phyloP scores from a whole-genome alignment of 2,797 vertebrate species.

The Acanthiza pusilla region DNA sequence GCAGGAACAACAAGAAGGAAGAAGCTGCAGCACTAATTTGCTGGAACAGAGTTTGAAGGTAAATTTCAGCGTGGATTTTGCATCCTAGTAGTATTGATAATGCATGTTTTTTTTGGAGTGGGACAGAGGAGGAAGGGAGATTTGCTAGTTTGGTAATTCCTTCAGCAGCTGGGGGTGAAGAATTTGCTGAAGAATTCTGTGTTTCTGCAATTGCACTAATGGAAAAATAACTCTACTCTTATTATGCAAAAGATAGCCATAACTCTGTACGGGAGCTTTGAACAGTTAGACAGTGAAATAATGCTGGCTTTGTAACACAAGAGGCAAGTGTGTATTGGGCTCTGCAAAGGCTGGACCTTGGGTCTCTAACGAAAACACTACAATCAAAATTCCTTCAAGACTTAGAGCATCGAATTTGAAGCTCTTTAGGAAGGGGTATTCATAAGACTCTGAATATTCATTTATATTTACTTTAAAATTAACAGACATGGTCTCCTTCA shows the following conservation, averaged over 20 bases:
- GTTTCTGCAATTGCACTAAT: not conserved
- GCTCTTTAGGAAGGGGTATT: not conserved
- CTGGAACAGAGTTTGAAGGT: not conserved
- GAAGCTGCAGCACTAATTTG: not conserved
- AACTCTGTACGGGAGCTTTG: not conserved
- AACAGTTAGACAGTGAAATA: no score
- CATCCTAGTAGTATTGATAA: not conserved
- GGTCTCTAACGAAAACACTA: not conserved
- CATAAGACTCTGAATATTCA: not conserved
- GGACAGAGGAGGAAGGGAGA: not conserved
- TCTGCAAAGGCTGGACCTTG: not conserved
- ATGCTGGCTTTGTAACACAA: not conserved
- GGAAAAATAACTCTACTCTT: not conserved
- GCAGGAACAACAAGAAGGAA: not conserved
- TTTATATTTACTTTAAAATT: not conserved
- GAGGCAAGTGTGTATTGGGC: accelerated
- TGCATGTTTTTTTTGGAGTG: not conserved
- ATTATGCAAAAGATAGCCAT: not conserved
- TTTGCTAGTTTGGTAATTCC: not conserved
- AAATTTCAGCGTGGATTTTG: not conserved
- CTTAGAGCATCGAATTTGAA: accelerated
- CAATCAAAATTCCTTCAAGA: not conserved
- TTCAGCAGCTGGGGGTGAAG: not conserved
- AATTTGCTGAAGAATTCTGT: not conserved
- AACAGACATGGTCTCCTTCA: not conserved